Conservation (phyloP, 53 echinoderm and acorn worm genomes). For the Paracentrotus lividus region DNA sequence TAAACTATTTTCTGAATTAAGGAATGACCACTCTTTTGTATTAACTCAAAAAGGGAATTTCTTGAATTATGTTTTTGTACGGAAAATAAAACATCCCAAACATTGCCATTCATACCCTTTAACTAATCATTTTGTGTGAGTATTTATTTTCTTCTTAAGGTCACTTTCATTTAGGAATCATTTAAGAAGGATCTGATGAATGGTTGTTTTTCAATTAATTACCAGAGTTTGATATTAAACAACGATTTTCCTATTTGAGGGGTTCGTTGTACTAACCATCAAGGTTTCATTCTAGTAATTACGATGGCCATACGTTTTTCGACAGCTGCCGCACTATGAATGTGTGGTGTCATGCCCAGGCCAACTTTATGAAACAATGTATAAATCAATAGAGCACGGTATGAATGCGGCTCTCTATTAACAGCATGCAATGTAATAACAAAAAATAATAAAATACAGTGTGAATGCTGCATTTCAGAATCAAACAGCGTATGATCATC, state of each 20-base stretch:
- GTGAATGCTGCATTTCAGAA: not conserved
- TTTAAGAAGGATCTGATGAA: too few species aligned
- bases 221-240: not conserved
- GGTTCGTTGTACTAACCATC: not conserved
- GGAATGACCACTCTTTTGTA: too few species aligned
- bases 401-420: too few species aligned
- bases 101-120: too few species aligned
- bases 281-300: not conserved
- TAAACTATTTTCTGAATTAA: too few species aligned
- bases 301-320: not conserved
- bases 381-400: not conserved
- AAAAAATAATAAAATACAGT: not conserved
- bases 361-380: not conserved
- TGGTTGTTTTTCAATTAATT: not conserved
- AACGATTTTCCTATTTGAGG: not conserved
- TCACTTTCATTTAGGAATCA: too few species aligned
- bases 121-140: too few species aligned
- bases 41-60: too few species aligned
- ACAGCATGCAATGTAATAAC: too few species aligned
- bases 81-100: too few species aligned
- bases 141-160: too few species aligned
- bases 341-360: not conserved
- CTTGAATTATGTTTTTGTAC: too few species aligned
- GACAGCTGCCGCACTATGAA: conserved; percentile 1
- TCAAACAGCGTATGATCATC: not conserved